Evolutionary conservation across 2,113 vertebrate species (phyloP).

Genomic region (Tetrao urogallus): DNA sequence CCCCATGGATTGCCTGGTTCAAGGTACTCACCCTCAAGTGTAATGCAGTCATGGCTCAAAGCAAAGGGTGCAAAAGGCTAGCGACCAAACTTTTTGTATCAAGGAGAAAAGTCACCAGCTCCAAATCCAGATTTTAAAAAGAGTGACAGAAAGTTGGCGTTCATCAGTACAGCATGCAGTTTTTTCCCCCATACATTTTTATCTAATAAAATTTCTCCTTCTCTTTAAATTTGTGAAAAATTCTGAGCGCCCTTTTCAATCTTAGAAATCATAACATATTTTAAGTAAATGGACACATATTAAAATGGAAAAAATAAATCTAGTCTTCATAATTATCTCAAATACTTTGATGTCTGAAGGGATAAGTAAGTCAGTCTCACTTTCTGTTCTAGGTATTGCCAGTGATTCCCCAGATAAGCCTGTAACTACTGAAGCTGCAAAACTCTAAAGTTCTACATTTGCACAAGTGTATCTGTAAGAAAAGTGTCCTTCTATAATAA

Average conservation of each 20-base stretch:
- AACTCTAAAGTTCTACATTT: constrained; percentile 3
- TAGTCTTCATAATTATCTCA: neutral
- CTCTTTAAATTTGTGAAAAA: neutral
- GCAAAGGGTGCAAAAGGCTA: neutral
- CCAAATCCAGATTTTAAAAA: neutral
- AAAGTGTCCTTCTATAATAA: neutral
- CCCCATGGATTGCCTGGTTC: neutral
- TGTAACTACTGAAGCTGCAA: neutral
- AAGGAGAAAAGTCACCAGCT: neutral
- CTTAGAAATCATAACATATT: neutral
- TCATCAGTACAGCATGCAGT: neutral
- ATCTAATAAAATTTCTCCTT: neutral
- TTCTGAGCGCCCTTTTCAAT: neutral
- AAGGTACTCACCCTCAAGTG: neutral
- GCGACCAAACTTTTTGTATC: neutral
- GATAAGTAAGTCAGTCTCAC: neutral
- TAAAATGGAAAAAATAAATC: neutral
- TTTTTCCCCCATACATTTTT: neutral
- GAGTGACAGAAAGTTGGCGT: neutral
- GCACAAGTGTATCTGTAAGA: constrained; percentile 2
- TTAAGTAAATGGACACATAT: neutral
- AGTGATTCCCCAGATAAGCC: neutral
- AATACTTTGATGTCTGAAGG: neutral
- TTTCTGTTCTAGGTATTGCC: neutral
- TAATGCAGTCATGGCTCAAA: neutral